Evolutionary conservation across 2,113 vertebrate species (phyloP).

Genomic region (Bujurquina vittata): DNA sequence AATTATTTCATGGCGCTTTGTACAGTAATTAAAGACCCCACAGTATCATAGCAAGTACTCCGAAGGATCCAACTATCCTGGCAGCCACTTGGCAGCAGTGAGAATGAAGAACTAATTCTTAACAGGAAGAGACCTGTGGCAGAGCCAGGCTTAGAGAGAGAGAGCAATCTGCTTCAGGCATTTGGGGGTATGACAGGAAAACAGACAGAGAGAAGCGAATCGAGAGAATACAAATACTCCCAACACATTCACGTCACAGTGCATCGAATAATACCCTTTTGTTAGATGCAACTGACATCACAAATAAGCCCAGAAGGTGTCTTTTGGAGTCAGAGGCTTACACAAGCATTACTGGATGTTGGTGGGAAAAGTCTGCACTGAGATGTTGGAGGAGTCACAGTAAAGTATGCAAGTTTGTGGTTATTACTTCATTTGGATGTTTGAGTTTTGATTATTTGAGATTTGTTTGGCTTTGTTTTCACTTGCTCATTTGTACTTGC

Average conservation of each 20-base stretch:
- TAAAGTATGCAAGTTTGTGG: not conserved
- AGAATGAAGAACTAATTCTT: slow-evolving; percentile 4
- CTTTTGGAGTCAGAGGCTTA: not conserved
- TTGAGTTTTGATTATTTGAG: not conserved
- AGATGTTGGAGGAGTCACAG: not conserved
- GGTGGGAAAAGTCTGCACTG: not conserved
- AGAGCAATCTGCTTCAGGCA: not conserved
- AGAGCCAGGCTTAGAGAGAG: not conserved
- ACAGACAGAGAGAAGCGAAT: not conserved
- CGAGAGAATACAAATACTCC: not conserved
- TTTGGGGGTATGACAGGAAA: not conserved
- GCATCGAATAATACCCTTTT: not conserved
- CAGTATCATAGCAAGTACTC: not conserved
- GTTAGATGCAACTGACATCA: not conserved
- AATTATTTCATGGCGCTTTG: not conserved
- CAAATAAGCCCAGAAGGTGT: not conserved
- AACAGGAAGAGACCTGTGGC: not conserved
- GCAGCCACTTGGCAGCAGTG: not conserved
- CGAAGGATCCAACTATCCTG: not conserved
- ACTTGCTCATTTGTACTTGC: not conserved
- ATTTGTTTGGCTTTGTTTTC: not conserved
- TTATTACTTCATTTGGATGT: not conserved
- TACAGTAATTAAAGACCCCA: not conserved
- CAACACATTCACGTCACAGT: not conserved
- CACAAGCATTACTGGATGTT: not conserved